Evolutionary conservation across 2,797 vertebrate species (phyloP), one percentile per base, ranked within the genome.

Genomic region (Sebastes kiyomatsui): DNA sequence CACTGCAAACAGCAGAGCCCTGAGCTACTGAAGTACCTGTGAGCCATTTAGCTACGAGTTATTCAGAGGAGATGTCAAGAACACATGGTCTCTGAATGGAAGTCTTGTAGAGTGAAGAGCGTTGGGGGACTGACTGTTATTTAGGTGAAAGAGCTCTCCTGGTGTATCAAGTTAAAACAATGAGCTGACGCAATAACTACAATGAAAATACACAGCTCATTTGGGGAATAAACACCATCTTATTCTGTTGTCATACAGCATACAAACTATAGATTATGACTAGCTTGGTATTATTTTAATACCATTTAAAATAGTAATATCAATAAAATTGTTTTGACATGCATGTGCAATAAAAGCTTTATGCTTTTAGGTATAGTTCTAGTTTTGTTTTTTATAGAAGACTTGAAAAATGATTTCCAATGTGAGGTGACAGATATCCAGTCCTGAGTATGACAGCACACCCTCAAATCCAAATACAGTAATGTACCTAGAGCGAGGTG

Each of bases 21-120:
- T 55, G 14, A 78, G n/a, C 33, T 68, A 16, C 23, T 42, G n/a
- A 80, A 70, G 66, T 28, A 52, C 28, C 42, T 59, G 46, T 62
- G 61, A 68, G 72, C 64, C 61, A 32, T 66, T 79, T 6, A 67
- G 56, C 62, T 18, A 18, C 1, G 0, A 73, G 61, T 25, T 22
- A n/a, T 32, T 72, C 61, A 77, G 35, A 42, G 46, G 32, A 75
- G 33, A 55, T 68, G 84, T 85, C 89, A 83, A 64, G 69, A 83
- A 71, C 85, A 90, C 73, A 70, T 83, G 85, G 20, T 59, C 20
- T 72, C 28, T 80, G 54, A 75, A 70, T 30, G 22, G 66, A 66
- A 18, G 52, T 32, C 54, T 56, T 85, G 33, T 72, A 52, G 54
- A 59, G 42, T 64, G 49, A 52, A 67, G 25, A 80, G 58, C 7